Conservation (phyloP, 1,140 invertebrate genomes). For the Galendromus occidentalis region DNA sequence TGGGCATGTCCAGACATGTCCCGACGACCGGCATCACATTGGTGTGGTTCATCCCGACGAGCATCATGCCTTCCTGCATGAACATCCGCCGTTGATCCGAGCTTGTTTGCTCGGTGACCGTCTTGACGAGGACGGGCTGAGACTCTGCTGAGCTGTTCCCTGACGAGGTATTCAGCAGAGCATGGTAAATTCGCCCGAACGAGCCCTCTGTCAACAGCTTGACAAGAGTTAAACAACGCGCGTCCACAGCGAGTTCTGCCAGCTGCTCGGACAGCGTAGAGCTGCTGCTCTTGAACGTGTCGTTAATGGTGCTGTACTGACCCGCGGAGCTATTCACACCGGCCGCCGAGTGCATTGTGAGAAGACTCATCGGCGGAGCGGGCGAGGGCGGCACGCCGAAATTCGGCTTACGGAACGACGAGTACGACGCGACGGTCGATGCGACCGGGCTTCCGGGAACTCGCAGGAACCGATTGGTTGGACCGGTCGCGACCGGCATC, state of each 20-base stretch:
- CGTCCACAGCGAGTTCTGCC: neutral
- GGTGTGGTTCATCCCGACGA: conserved; percentile 64
- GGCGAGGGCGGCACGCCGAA: neutral
- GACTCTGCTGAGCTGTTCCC: neutral
- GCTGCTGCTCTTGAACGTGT: neutral
- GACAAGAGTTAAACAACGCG: neutral
- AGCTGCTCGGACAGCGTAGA: neutral
- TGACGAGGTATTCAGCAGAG: neutral
- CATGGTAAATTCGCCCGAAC: conserved; percentile 3
- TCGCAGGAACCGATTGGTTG: neutral
- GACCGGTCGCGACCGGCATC: neutral
- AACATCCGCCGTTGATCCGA: conserved; percentile 58
- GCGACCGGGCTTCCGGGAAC: neutral
- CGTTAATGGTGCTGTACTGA: conserved; percentile 5
- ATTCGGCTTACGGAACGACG: neutral
- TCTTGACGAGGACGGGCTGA: conserved; percentile 13
- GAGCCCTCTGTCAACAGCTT: neutral
- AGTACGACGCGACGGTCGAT: neutral
- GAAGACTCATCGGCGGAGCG: neutral
- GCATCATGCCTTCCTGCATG: conserved; percentile 62
- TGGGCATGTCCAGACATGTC: conserved; percentile 60
- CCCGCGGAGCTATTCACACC: neutral
- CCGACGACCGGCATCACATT: conserved; percentile 64
- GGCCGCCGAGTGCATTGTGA: neutral
- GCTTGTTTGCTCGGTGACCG: conserved; percentile 50